Percentiles rank a stretch among this genome's conserved stretches.
Conservation (phyloP, 1,140 invertebrate genomes). For the Halyomorpha halys region DNA sequence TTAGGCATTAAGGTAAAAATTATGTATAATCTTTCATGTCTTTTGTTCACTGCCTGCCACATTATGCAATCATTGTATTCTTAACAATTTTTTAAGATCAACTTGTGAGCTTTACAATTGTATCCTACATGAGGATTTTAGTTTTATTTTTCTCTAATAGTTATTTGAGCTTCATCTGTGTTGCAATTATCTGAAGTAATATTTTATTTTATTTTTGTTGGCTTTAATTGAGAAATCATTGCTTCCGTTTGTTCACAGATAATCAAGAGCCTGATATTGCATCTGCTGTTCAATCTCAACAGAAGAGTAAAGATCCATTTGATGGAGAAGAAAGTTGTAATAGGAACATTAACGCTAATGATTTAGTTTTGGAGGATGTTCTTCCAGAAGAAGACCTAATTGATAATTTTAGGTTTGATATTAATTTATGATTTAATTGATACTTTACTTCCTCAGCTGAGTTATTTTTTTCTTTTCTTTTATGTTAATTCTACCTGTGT, state of each 20-base stretch:
- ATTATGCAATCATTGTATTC: no score
- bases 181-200: no score
- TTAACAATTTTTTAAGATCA: no score
- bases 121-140: no score
- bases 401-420: slow-evolving; percentile 14
- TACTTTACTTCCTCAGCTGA: background rate
- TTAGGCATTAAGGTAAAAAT: no score
- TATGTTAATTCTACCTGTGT: background rate
- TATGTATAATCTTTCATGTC: no score
- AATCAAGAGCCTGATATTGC: background rate
- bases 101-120: no score
- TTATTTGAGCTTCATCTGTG: no score
- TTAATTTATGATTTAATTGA: background rate
- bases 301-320: background rate
- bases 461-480: background rate
- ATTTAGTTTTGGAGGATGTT: background rate
- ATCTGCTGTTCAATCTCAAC: background rate
- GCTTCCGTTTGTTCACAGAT: background rate
- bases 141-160: no score
- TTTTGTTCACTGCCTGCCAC: no score
- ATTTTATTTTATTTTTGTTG: no score
- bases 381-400: slow-evolving; percentile 9
- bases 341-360: slow-evolving; percentile 1
- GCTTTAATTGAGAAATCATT: no score
- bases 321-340: background rate